These are phyloP conservation scores for Drosophila tani DNA, from an alignment of 1,140 invertebrate genomes.

Conservation along the genomic window DNA sequence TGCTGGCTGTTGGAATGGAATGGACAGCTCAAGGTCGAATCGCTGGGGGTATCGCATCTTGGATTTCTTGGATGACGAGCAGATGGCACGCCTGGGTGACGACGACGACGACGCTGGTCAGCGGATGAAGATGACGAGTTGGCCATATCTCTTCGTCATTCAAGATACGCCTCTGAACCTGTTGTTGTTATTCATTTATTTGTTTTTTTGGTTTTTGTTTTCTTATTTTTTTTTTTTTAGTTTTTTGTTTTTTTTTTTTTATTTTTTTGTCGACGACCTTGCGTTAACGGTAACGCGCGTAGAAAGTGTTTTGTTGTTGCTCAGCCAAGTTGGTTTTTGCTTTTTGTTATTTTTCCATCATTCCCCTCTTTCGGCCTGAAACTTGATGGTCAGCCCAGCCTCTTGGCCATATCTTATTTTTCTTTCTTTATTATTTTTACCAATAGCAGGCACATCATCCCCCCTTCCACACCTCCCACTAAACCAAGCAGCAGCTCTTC, in stretches of 20 bases:
- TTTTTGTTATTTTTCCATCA: conserved; percentile 12
- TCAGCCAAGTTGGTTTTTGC: conserved; percentile 30
- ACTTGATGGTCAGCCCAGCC: conserved; percentile 63
- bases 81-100: conserved; percentile 53
- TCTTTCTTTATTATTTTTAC: neutral
- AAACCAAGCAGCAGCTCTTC: conserved; percentile 1
- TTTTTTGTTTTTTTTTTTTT: conserved; percentile 22
- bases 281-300: conserved; percentile 80
- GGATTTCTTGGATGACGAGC: conserved; percentile 44
- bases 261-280: conserved; percentile 68
- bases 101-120: conserved; percentile 22
- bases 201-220: conserved; percentile 19
- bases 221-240: conserved; percentile 11
- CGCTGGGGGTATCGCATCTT: conserved; percentile 26
- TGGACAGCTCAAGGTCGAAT: conserved; percentile 58
- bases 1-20: conserved; percentile 14
- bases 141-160: conserved; percentile 52
- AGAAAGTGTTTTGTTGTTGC: conserved; percentile 78
- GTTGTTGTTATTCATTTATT: conserved; percentile 28
- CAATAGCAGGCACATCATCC: conserved; percentile 1
- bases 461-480: neutral
- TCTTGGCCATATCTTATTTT: conserved; percentile 10
- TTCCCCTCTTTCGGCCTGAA: conserved; percentile 36
- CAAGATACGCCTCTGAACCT: conserved; percentile 22
- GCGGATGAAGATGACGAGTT: conserved; percentile 33